phyloP scores from a whole-genome alignment of 2,888 invertebrate genomes.

The Cantharis nigra region DNA sequence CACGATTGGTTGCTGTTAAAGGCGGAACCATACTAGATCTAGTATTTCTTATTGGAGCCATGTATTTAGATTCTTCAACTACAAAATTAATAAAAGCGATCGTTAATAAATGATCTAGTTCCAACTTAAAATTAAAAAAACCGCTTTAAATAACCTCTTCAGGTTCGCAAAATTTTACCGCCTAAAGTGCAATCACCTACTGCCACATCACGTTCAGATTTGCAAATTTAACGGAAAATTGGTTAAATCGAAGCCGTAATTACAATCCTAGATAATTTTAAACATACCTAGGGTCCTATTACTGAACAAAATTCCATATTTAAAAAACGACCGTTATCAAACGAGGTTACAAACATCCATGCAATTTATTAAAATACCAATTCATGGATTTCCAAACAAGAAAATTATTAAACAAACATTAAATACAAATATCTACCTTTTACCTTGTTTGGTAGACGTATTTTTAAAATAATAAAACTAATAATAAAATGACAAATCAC shows the following conservation, averaged over 20 bases:
- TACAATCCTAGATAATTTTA: background rate
- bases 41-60: conserved; percentile 69
- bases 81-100: background rate
- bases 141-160: background rate
- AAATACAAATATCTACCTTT: background rate
- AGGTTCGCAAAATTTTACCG: background rate
- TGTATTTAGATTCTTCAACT: conserved; percentile 45
- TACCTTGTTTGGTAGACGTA: conserved; percentile 9
- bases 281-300: background rate
- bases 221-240: background rate
- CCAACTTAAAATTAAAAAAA: background rate
- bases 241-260: background rate
- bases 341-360: background rate
- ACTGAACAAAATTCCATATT: background rate
- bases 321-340: conserved; percentile 2
- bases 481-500: conserved; percentile 26
- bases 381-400: background rate
- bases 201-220: background rate
- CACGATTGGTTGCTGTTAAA: conserved; percentile 57
- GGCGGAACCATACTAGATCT: conserved; percentile 51
- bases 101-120: background rate
- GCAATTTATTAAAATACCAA: background rate
- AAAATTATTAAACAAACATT: background rate
- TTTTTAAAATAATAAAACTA: conserved; percentile 1
- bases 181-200: background rate